Conservation (phyloP, 1,140 invertebrate genomes). For the Grapholita molesta region DNA sequence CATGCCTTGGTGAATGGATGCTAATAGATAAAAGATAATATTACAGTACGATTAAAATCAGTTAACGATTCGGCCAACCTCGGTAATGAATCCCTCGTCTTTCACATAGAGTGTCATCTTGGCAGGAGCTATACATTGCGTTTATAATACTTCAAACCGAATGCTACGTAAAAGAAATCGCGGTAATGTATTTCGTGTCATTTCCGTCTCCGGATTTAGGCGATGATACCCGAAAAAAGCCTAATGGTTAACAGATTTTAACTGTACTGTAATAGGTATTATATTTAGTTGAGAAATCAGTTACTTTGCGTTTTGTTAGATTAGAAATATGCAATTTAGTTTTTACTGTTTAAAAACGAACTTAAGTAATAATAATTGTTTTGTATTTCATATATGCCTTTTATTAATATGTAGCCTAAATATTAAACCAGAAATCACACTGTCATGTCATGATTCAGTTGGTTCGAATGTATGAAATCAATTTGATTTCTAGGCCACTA, state of each 20-base stretch:
- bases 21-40: neutral
- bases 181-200: too few relatives aligned
- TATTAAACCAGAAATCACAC: neutral
- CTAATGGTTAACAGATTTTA: too few relatives aligned
- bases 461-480: neutral
- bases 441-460: neutral
- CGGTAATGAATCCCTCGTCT: too few relatives aligned
- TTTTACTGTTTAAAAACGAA: conserved; percentile 1
- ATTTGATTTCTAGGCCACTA: too few relatives aligned
- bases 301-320: neutral
- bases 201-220: too few relatives aligned
- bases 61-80: too few relatives aligned
- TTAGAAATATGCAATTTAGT: neutral
- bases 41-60: neutral
- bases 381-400: neutral
- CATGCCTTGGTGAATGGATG: neutral
- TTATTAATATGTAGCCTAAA: neutral
- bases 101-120: too few relatives aligned
- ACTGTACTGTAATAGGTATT: neutral
- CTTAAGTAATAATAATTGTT: neutral
- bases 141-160: too few relatives aligned
- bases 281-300: neutral
- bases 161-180: too few relatives aligned
- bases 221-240: too few relatives aligned
- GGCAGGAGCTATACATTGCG: too few relatives aligned